Conservation (phyloP, 2,888 invertebrate species). For the Heliconius aoede region DNA sequence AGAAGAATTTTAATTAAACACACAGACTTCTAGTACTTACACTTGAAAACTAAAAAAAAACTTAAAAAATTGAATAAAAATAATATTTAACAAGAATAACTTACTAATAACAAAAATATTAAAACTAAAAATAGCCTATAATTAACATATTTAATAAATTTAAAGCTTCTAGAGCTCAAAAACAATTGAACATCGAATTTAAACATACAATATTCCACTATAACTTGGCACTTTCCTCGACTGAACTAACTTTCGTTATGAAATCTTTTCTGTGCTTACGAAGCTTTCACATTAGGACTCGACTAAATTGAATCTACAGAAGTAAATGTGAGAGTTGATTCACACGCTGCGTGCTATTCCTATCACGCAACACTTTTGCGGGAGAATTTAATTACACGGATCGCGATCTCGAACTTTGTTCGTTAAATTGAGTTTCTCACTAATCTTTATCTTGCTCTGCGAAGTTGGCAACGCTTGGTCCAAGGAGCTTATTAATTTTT, state of each 20-base stretch:
- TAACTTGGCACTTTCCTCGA: slow-evolving; percentile 18
- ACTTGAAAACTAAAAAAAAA: neutral
- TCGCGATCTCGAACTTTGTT: slow-evolving; percentile 71
- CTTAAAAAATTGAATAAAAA: too few species aligned
- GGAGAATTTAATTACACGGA: slow-evolving; percentile 78
- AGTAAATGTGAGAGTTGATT: slow-evolving; percentile 41
- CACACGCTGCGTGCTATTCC: slow-evolving; percentile 54
- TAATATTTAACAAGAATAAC: neutral
- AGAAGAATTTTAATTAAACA: neutral
- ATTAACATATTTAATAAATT: neutral
- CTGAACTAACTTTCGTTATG: slow-evolving; percentile 28
- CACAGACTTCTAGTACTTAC: too few species aligned
- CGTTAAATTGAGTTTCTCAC: slow-evolving; percentile 76
- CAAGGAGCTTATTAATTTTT: slow-evolving; percentile 39
- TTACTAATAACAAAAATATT: neutral
- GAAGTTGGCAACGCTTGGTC: slow-evolving; percentile 47
- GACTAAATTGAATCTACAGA: slow-evolving; percentile 43
- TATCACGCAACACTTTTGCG: slow-evolving; percentile 72
- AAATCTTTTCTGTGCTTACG: slow-evolving; percentile 38
- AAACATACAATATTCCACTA: neutral
- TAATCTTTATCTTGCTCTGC: slow-evolving; percentile 71
- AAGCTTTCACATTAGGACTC: slow-evolving; percentile 38
- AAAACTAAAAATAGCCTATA: neutral
- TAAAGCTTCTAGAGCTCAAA: neutral
- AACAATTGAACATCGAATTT: neutral